Evolutionary conservation across 1,140 invertebrate species (phyloP).

Genomic region (Pomacea maculata): DNA sequence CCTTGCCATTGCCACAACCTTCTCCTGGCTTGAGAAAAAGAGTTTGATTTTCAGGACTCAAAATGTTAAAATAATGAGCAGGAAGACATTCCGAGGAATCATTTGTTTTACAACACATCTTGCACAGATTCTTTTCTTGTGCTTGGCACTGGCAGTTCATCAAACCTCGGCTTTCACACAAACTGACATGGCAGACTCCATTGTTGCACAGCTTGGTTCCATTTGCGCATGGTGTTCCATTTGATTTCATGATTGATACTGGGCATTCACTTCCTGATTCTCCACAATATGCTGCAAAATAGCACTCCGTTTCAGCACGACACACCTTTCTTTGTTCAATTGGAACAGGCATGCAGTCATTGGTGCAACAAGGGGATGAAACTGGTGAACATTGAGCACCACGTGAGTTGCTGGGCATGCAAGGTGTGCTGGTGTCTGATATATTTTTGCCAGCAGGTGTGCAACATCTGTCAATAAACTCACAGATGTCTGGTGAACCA

Average conservation of each 20-base stretch:
- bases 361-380: conserved; percentile 39
- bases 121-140: conserved; percentile 19
- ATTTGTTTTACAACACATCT: conserved; percentile 31
- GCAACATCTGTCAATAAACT: conserved; percentile 48
- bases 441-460: conserved; percentile 34
- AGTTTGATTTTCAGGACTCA: background rate
- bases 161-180: conserved; percentile 36
- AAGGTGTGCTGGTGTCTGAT: conserved; percentile 33
- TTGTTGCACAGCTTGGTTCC: conserved; percentile 35
- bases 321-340: conserved; percentile 27
- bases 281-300: conserved; percentile 33
- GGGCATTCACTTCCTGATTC: conserved; percentile 41
- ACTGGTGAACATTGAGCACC: conserved; percentile 44
- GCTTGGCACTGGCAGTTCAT: conserved; percentile 36
- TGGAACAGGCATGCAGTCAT: conserved; percentile 32
- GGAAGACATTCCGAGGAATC: conserved; percentile 26
- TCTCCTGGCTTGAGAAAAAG: conserved; percentile 23
- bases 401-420: conserved; percentile 36
- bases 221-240: conserved; percentile 40
- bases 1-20: conserved; percentile 33
- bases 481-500: conserved; percentile 39
- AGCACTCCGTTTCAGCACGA: conserved; percentile 35
- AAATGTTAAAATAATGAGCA: conserved; percentile 9
- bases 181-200: conserved; percentile 37
- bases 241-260: background rate